Evolutionary conservation across 2,888 invertebrate species (phyloP), one percentile per base, ranked within the genome.

Genomic region (Desoria tigrina): DNA sequence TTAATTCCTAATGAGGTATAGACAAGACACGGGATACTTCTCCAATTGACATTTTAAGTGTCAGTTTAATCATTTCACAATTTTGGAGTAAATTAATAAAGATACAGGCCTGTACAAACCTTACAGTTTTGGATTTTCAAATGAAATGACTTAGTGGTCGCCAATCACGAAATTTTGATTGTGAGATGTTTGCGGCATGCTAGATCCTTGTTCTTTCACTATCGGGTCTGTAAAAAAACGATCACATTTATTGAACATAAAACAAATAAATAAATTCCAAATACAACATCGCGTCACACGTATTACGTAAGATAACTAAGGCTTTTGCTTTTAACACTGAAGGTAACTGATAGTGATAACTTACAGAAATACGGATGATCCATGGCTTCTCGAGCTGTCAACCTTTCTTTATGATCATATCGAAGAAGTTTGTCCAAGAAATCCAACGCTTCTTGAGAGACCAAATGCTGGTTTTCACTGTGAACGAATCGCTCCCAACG

Each of bases 401-500:
- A 88, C 81, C 94, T 88, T 83, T 94, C 93, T 79, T 90, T 90
- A 83, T 99, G 99, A 86, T 99, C 99, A 82, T 99, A 99, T 80
- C 98, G 94, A 80, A 99, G 86, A 78, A 99, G 87, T 83, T 97
- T 97, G 84, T 99, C 99, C 80, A 99, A 86, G 83, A 99, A 98
- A 83, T 99, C 98, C 80, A 99, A 86, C 75, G 99, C 96, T 85
- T 99, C 99, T 71, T 96, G 92, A 66, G 95, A 93, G 74, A 98
- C 96, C 82, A 99, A 86, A 84, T 98, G 98, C 83, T 97, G 96
- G 83, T 99, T 99, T 84, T 98, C 98, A 80, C 92, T 92, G 85
- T 98, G 96, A 78, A 99, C 95, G 85, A 98, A 99, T 78, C 98
- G 87, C 82, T 99, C 99, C 99, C 99, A 99, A 81, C 99, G 87